Percentiles rank a stretch among this genome's conserved stretches.
Evolutionary conservation across 2,888 invertebrate species (phyloP).

Genomic region (Shargacucullia verbasci): DNA sequence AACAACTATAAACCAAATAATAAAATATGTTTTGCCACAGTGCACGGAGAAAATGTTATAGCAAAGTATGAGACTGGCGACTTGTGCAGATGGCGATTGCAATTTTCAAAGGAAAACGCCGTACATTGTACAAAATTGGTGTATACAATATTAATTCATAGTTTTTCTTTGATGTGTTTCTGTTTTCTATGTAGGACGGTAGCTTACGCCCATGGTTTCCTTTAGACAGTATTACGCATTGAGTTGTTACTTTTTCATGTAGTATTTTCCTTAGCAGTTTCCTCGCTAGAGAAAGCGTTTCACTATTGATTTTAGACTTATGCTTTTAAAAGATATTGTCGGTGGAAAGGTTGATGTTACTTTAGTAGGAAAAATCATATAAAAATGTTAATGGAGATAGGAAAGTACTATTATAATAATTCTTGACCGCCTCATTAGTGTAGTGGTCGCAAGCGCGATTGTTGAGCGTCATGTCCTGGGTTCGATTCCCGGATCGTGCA

Average conservation of each 20-base stretch:
- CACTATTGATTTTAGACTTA: slow-evolving; percentile 38
- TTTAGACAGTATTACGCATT: slow-evolving; percentile 12
- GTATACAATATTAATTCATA: slow-evolving; percentile 26
- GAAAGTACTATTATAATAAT: not conserved
- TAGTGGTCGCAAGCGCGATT: no score
- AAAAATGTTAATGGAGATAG: not conserved
- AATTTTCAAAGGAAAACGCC: slow-evolving; percentile 38
- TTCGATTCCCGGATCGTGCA: no score
- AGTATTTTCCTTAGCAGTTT: slow-evolving; percentile 19
- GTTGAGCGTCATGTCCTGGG: no score
- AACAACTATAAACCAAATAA: slow-evolving; percentile 67
- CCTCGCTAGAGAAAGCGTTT: slow-evolving; percentile 7
- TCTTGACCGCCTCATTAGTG: no score
- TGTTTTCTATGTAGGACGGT: no score
- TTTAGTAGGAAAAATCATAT: not conserved
- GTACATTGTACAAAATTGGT: slow-evolving; percentile 11
- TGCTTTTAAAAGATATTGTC: slow-evolving; percentile 14
- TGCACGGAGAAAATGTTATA: slow-evolving; percentile 52
- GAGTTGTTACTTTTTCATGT: slow-evolving; percentile 21
- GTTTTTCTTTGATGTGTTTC: slow-evolving; percentile 11
- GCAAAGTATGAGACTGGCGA: slow-evolving; percentile 43
- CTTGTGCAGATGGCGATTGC: slow-evolving; percentile 34
- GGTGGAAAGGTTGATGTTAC: slow-evolving; percentile 5
- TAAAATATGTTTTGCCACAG: slow-evolving; percentile 55
- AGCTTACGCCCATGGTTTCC: no score